Base-by-base conservation (phyloP, 2,113 vertebrate species). In the Scomber scombrus region DNA sequence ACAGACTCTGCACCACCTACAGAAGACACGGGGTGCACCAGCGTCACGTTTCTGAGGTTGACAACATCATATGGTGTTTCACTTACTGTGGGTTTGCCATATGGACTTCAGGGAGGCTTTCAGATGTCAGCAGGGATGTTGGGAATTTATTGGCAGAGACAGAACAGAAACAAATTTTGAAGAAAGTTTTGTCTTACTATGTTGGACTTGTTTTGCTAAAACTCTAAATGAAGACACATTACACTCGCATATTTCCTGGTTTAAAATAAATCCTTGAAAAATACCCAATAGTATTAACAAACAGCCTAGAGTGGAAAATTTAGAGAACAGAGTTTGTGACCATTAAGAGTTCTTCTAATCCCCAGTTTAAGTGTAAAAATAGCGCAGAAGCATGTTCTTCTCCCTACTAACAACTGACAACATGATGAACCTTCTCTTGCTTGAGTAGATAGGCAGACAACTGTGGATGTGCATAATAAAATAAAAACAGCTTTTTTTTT, bases 1-100 rank as follows among this genome's bases (percentile, higher is more conserved):
- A 67, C 84, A 88, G 74, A 85, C 52, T 88, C 69, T 81, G n/a
- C 19, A 51, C 80, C 88, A 75, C 90, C 88, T 82, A 82, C 86
- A 85, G 72, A 72, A 34, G 69, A 78, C 56, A 81, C 3, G 55
- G n/a, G 45, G 65, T 65, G 82, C 70, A 64, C 2, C 57, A 18
- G 65, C 2, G 0, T 62, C 76, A 61, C 80, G 65, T 81, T 81
- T 31, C 11, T 26, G 57, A 63, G 0, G 73, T 50, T 57, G 58
- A 69, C 60, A 71, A 19, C 62, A 43, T 87, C 84, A 67, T 79
- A 76, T 75, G 55, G 57, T 51, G 84, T 57, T 57, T 75, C 58
- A 71, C 55, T 21, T 46, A 5, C 46, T 34, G 82, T 74, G 63
- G 69, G 69, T 75, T 66, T 2, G 2, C 78, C 82, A 89, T 89